Percentiles rank a stretch among this genome's conserved stretches.
Conservation (phyloP, 2,888 invertebrate species). For the Andrena dorsata region DNA sequence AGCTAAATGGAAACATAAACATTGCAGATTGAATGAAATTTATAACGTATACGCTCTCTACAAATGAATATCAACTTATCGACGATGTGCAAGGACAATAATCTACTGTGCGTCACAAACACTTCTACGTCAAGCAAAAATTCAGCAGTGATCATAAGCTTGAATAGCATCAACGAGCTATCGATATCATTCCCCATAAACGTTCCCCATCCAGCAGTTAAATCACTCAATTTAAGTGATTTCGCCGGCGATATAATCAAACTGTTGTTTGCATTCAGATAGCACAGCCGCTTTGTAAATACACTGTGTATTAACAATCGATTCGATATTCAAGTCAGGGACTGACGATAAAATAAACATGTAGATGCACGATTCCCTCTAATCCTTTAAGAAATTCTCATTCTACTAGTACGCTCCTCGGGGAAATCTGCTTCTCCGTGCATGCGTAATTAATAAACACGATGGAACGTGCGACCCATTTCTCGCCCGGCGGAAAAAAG, state of each 20-base stretch:
- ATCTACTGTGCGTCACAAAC: too few relatives aligned
- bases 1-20: too few relatives aligned
- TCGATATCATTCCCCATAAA: conserved; percentile 7
- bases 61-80: too few relatives aligned
- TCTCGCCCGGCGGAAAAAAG: background rate
- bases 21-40: background rate
- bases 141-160: background rate
- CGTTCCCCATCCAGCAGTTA: conserved; percentile 30
- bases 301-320: conserved; percentile 45
- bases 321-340: conserved; percentile 58
- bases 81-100: too few relatives aligned
- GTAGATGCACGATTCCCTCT: background rate
- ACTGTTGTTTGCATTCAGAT: conserved; percentile 53
- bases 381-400: conserved; percentile 14
- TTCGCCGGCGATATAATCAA: conserved; percentile 35
- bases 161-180: background rate
- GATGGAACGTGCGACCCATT: background rate
- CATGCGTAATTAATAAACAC: background rate
- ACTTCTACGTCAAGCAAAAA: background rate
- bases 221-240: conserved; percentile 27
- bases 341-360: conserved; percentile 45
- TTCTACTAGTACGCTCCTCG: background rate
- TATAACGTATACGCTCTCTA: too few relatives aligned
- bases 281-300: conserved; percentile 50
- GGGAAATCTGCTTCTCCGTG: background rate